Conservation (phyloP, 2,797 vertebrate species). For the Pangasius sanitwongsei region DNA sequence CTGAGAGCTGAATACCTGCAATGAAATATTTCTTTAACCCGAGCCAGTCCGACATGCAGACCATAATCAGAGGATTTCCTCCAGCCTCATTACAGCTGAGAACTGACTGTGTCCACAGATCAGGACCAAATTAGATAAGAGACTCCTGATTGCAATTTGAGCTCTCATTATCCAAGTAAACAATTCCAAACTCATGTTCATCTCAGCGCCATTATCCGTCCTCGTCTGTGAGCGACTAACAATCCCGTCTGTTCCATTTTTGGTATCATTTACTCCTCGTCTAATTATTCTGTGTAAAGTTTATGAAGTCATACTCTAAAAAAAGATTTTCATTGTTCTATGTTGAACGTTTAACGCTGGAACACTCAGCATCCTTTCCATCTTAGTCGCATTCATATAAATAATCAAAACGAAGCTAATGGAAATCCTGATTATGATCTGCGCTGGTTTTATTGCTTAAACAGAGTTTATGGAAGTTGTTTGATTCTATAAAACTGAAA, state of each 20-base stretch:
- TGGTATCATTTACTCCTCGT: conserved; percentile 8
- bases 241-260: conserved; percentile 25
- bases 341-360: background rate
- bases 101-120: conserved; percentile 38
- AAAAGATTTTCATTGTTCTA: conserved; percentile 10
- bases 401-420: background rate
- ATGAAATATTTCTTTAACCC: conserved; percentile 52
- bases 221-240: conserved; percentile 6
- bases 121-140: conserved; percentile 43
- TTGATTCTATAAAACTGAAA: background rate
- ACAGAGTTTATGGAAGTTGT: no score
- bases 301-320: conserved; percentile 30
- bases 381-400: background rate
- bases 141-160: conserved; percentile 34
- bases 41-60: conserved; percentile 63
- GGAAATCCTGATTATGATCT: background rate
- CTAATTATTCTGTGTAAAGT: conserved; percentile 28
- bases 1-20: conserved; percentile 43
- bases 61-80: conserved; percentile 73
- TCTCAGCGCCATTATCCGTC: conserved; percentile 17
- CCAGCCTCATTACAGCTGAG: conserved; percentile 57
- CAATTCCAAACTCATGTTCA: conserved; percentile 35
- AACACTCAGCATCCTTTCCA: background rate
- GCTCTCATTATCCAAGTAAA: conserved; percentile 44
- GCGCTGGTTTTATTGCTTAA: background rate